Evolutionary conservation across 1,140 invertebrate genomes (phyloP), one percentile per base, ranked within the genome.

Genomic region (Anastrepha obliqua): DNA sequence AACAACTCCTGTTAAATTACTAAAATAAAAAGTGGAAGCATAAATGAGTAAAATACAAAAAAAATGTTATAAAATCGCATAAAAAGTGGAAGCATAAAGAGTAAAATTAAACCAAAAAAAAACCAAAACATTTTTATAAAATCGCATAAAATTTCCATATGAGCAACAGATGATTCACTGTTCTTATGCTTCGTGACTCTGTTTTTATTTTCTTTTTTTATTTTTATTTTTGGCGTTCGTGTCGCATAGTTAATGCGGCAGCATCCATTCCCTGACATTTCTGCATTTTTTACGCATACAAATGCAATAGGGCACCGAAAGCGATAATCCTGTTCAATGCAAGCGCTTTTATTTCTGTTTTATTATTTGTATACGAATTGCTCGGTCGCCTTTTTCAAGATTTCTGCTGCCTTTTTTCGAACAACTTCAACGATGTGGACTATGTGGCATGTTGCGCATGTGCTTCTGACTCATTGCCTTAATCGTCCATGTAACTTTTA

Each of bases 391-490:
- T 20, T 51, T 17, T 42, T 55, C 74, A 4, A 55, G 74, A 20
- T 55, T 47, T 67, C 6, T 29, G 3, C 5, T 67, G n/a, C 6
- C n/a, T 67, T 4, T 39, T 39, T 67, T 62, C 8, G 1, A 17
- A n/a, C 60, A n/a, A 62, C 5, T 39, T 67, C 20, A 39, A 4
- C 29, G 29, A 29, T 9, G 64, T 2, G 6, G 39, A 29, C 4
- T 47, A 17, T 47, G 17, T 13, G 15, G n/a, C 3, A 3, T 1
- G 74, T 55, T 81, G 74, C 74, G 47, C 74, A 81, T 81, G 74
- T 44, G n/a, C 44, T 78, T 78, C 74, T 78, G 70, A 51, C 44
- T n/a, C 74, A 78, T 78, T 78, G 74, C 74, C 47, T 81, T 51
- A 81, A 29, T n/a, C 39, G 70, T 17, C 15, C 51, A 11, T 11